Evolutionary conservation across 2,888 invertebrate species (phyloP).

Genomic region (Cheilosia scutellata): DNA sequence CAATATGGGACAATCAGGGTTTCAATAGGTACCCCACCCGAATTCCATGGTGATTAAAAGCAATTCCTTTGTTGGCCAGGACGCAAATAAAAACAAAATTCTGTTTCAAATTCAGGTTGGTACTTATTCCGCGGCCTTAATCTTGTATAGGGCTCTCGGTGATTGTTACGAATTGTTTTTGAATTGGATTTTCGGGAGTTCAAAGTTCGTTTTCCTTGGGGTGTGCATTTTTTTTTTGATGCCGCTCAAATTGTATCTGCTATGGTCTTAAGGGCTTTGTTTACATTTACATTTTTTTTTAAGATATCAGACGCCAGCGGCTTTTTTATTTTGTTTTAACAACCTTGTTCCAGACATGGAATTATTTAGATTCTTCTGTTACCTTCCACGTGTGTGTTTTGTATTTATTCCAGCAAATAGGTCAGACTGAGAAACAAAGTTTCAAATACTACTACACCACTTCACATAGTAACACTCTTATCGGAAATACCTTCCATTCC

Average conservation of each 20-base stretch:
- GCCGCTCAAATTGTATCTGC: background rate
- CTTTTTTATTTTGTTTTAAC: background rate
- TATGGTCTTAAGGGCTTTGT: slow-evolving; percentile 10
- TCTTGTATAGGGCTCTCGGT: slow-evolving; percentile 3
- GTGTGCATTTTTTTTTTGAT: slow-evolving; percentile 1
- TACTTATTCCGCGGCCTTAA: background rate
- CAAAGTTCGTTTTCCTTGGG: slow-evolving; percentile 6
- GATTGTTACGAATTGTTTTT: slow-evolving; percentile 37
- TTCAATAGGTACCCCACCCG: slow-evolving; percentile 19
- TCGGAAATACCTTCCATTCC: slow-evolving; percentile 13
- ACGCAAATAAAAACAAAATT: slow-evolving; percentile 1
- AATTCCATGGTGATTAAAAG: slow-evolving; percentile 38
- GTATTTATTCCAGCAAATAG: background rate
- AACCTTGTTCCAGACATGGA: background rate
- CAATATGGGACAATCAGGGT: slow-evolving; percentile 33
- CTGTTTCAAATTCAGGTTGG: slow-evolving; percentile 18
- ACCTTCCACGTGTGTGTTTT: no score
- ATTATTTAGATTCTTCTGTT: no score
- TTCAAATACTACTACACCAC: background rate
- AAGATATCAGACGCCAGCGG: background rate
- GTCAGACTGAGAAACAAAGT: background rate
- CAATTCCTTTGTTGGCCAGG: slow-evolving; percentile 23
- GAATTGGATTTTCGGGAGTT: slow-evolving; percentile 44
- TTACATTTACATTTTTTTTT: background rate
- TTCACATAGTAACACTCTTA: background rate